Percentiles rank a stretch among this genome's conserved stretches.
These are phyloP conservation scores for Coenonympha arcania DNA, from an alignment of 2,888 invertebrate species.

Conservation along the genomic window DNA sequence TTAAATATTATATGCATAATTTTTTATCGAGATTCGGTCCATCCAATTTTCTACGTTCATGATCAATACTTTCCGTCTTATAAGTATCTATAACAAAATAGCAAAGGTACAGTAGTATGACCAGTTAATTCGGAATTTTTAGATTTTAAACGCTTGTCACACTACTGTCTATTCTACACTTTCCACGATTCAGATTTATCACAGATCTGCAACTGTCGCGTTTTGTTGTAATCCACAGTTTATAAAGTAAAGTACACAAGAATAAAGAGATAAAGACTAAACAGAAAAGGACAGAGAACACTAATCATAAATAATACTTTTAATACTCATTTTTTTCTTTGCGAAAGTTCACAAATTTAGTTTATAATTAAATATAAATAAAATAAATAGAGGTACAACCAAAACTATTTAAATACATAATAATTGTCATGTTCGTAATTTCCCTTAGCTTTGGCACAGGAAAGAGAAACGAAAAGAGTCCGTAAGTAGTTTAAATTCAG, in stretches of 20 bases:
- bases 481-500: slow-evolving; percentile 38
- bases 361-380: slow-evolving; percentile 43
- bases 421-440: slow-evolving; percentile 59
- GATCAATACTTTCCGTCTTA: background rate
- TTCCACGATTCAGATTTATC: slow-evolving; percentile 35
- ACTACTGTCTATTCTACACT: slow-evolving; percentile 5
- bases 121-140: slow-evolving; percentile 6
- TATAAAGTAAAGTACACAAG: slow-evolving; percentile 15
- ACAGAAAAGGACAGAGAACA: slow-evolving; percentile 27
- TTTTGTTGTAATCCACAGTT: slow-evolving; percentile 22
- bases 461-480: slow-evolving; percentile 42
- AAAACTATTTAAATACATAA: slow-evolving; percentile 40
- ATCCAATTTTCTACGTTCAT: no score
- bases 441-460: slow-evolving; percentile 65
- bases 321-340: slow-evolving; percentile 20
- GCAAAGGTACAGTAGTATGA: slow-evolving; percentile 10
- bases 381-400: slow-evolving; percentile 58
- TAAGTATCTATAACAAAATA: slow-evolving; percentile 1
- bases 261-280: slow-evolving; percentile 18
- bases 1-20: no score
- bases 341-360: slow-evolving; percentile 5
- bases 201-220: slow-evolving; percentile 52
- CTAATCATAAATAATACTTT: slow-evolving; percentile 8
- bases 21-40: no score
- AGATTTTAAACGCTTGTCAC: background rate